Percentiles rank a stretch among this genome's conserved stretches.
phyloP scores from a whole-genome alignment of 2,888 invertebrate species.

The Thymelicus acteon region DNA sequence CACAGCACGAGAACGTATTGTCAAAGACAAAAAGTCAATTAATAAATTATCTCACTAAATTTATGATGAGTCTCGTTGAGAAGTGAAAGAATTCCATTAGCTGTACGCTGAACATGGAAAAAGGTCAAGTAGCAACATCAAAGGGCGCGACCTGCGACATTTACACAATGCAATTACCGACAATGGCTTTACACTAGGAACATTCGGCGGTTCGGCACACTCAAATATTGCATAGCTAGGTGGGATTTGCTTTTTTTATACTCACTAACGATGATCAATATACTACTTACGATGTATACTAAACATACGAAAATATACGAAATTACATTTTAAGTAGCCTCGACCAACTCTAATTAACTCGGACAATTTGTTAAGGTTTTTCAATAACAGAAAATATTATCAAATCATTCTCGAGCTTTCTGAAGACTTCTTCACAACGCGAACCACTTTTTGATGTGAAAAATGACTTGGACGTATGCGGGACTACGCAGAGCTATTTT shows the following conservation, averaged over 20 bases:
- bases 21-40: not conserved
- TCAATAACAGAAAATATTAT: not conserved
- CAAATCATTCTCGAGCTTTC: slow-evolving; percentile 44
- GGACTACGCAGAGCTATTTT: slow-evolving; percentile 32
- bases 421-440: slow-evolving; percentile 43
- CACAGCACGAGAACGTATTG: not conserved
- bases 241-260: too few species aligned
- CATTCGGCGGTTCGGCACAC: too few species aligned
- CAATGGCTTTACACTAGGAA: too few species aligned
- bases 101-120: not conserved
- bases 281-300: too few species aligned
- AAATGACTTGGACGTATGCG: slow-evolving; percentile 32
- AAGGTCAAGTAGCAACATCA: slow-evolving; percentile 1
- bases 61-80: too few species aligned
- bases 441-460: slow-evolving; percentile 41
- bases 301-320: too few species aligned
- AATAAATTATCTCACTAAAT: not conserved
- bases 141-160: not conserved
- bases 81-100: slow-evolving; percentile 50
- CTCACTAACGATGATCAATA: too few species aligned
- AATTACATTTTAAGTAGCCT: too few species aligned
- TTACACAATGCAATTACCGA: not conserved
- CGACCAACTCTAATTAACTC: too few species aligned
- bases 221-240: too few species aligned
- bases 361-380: too few species aligned